These are phyloP conservation scores for Acleris emargana DNA, from an alignment of 2,888 invertebrate genomes.

Conservation along the genomic window DNA sequence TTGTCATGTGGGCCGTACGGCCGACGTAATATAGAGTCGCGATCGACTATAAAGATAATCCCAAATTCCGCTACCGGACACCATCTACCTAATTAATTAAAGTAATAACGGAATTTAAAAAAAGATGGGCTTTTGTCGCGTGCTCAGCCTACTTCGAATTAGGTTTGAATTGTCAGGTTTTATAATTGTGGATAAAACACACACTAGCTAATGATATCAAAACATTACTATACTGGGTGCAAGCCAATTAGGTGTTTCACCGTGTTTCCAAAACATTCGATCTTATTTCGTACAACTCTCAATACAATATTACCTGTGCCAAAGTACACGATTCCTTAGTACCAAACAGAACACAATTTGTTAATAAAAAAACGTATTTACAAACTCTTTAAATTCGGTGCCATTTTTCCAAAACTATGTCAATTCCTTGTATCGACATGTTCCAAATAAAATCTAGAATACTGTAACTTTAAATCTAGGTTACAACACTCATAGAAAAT, in stretches of 20 bases:
- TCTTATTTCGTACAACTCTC: too few relatives aligned
- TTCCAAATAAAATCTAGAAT: conserved; percentile 5
- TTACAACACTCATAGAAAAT: conserved; percentile 16
- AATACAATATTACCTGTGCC: too few relatives aligned
- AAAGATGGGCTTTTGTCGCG: conserved; percentile 21
- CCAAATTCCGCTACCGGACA: conserved; percentile 69
- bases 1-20: conserved; percentile 58
- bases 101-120: conserved; percentile 42
- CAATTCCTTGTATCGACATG: neutral
- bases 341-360: too few relatives aligned
- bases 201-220: too few relatives aligned
- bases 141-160: conserved; percentile 6
- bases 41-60: conserved; percentile 77
- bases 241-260: too few relatives aligned
- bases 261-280: too few relatives aligned
- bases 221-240: too few relatives aligned
- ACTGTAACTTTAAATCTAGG: conserved; percentile 16
- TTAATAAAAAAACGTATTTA: too few relatives aligned
- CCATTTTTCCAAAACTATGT: neutral
- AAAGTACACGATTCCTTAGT: too few relatives aligned
- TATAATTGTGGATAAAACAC: neutral
- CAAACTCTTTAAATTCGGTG: neutral
- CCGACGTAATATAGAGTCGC: conserved; percentile 57
- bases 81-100: conserved; percentile 75
- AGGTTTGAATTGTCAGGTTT: neutral